Evolutionary conservation across 2,113 vertebrate species (phyloP).

Genomic region (Peromyscus maniculatus): DNA sequence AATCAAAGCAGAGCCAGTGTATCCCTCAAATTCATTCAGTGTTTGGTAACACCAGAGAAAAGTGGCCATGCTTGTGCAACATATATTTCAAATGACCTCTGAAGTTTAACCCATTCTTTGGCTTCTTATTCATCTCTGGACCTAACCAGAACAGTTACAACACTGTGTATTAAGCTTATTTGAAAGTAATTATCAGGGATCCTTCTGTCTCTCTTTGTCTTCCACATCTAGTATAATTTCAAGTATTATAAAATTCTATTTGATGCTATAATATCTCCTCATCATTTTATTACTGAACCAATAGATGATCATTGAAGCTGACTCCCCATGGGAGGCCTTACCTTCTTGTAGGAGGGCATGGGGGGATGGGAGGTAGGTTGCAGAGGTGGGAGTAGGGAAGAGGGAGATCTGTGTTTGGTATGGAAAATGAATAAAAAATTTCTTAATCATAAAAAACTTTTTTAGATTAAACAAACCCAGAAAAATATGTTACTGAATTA

Average conservation of each 20-base stretch:
- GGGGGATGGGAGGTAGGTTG: no score
- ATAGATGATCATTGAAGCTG: conserved; percentile 10
- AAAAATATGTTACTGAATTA: not conserved
- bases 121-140: not conserved
- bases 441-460: no score
- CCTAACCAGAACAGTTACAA: conserved; percentile 10
- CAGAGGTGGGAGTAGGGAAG: no score
- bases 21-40: not conserved
- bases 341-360: no score
- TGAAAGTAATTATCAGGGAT: conserved; percentile 34
- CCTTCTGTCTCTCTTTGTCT: conserved; percentile 26
- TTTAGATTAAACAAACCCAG: not conserved
- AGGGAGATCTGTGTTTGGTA: no score
- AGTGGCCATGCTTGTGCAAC: not conserved
- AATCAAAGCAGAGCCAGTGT: conserved; percentile 8
- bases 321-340: no score
- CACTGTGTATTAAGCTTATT: conserved; percentile 54
- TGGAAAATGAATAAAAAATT: no score
- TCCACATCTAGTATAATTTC: conserved; percentile 42
- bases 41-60: conserved; percentile 54
- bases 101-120: conserved; percentile 46
- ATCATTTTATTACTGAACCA: conserved; percentile 56
- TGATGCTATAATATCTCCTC: not conserved
- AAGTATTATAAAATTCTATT: conserved; percentile 65
- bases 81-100: conserved; percentile 56